phyloP scores from a whole-genome alignment of 2,888 invertebrate genomes.

The Heliconius charithonia region DNA sequence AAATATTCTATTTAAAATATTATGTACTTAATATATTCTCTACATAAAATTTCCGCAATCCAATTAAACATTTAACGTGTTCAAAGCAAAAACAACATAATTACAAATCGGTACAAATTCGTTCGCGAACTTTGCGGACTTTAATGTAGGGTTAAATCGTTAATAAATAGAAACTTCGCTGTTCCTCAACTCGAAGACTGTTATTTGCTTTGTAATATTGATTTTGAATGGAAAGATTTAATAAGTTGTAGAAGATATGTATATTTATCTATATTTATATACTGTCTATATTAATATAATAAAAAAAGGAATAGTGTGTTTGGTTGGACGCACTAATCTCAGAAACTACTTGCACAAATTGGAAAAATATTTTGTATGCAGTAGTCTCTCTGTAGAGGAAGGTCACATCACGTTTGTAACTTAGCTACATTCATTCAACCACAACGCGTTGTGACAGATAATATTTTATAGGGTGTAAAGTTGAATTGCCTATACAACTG shows the following conservation, averaged over 20 bases:
- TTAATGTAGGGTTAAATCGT: constrained; percentile 19
- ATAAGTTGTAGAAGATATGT: neutral
- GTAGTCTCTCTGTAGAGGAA: too few relatives aligned
- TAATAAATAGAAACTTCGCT: constrained; percentile 29
- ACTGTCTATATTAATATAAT: too few relatives aligned
- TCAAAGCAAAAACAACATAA: constrained; percentile 25
- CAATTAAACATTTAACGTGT: constrained; percentile 21
- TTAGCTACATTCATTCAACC: too few relatives aligned
- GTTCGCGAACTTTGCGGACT: neutral
- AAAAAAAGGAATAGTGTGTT: too few relatives aligned
- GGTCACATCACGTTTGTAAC: too few relatives aligned
- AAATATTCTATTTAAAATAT: too few relatives aligned
- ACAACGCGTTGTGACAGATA: too few relatives aligned
- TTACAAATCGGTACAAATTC: constrained; percentile 1
- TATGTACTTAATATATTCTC: neutral
- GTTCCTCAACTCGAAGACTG: constrained; percentile 23
- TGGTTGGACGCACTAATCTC: too few relatives aligned
- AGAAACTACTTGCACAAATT: too few relatives aligned
- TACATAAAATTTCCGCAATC: neutral
- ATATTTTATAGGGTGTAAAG: too few relatives aligned
- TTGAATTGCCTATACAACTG: too few relatives aligned
- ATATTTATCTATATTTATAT: neutral
- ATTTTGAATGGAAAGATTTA: constrained; percentile 3
- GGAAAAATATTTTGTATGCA: too few relatives aligned
- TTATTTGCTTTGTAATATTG: constrained; percentile 32